Percentiles rank a stretch among this genome's conserved stretches.
Conservation (phyloP, 2,113 vertebrate genomes). For the Brachypodius melanocephalos region DNA sequence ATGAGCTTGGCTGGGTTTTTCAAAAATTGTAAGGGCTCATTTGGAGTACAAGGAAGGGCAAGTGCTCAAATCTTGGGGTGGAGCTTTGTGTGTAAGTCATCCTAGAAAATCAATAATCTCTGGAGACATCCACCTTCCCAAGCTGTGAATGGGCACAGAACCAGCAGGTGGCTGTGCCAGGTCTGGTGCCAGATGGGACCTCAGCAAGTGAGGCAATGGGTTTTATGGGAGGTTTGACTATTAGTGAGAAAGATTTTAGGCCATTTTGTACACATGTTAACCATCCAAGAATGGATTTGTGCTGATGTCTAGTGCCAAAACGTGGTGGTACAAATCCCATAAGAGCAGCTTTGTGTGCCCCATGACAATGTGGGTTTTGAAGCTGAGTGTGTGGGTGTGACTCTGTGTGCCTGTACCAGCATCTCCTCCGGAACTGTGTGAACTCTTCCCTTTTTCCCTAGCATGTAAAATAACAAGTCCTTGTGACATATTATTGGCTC, state of each 20-base stretch:
- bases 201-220: fast-evolving
- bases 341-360: neutral
- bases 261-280: neutral
- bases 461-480: neutral
- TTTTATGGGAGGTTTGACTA: neutral
- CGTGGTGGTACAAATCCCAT: fast-evolving
- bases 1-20: neutral
- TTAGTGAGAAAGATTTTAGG: neutral
- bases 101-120: neutral
- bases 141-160: neutral
- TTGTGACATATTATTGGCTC: neutral
- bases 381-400: neutral
- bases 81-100: neutral
- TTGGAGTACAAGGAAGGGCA: neutral
- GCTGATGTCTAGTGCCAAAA: neutral
- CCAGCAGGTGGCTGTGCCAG: fast-evolving
- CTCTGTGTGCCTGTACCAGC: neutral
- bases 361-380: fast-evolving
- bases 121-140: neutral
- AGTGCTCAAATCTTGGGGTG: neutral
- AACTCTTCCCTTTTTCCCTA: neutral
- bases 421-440: neutral
- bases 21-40: neutral
- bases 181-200: fast-evolving
- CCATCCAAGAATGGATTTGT: neutral